A percentile compares a stretch with the other conserved stretches of the same genome.
phyloP scores from a whole-genome alignment of 2,888 invertebrate species.

The Melieria picta region DNA sequence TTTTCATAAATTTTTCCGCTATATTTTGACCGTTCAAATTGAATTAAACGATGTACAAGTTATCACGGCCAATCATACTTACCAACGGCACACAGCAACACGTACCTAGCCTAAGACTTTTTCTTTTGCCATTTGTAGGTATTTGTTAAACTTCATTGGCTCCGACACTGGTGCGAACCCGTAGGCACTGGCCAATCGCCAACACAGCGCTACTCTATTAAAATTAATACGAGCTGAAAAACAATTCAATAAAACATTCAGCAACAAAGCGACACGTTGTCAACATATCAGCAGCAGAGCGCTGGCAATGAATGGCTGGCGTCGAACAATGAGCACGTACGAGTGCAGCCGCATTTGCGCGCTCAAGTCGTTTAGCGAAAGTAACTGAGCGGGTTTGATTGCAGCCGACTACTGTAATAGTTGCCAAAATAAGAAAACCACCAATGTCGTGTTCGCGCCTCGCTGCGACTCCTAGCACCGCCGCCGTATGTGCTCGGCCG shows the following conservation, averaged over 20 bases:
- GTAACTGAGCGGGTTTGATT: slow-evolving; percentile 57
- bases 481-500: neutral
- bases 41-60: too few relatives aligned
- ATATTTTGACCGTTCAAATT: too few relatives aligned
- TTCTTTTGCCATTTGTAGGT: too few relatives aligned
- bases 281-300: slow-evolving; percentile 1
- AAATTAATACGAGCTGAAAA: slow-evolving; percentile 21
- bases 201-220: slow-evolving; percentile 16
- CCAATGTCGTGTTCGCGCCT: neutral
- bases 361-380: slow-evolving; percentile 52
- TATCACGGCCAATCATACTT: too few relatives aligned
- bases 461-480: neutral
- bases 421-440: slow-evolving; percentile 49
- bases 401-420: slow-evolving; percentile 50
- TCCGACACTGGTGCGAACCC: slow-evolving; percentile 17
- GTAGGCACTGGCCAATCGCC: slow-evolving; percentile 6
- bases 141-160: neutral
- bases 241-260: neutral
- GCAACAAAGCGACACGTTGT: neutral
- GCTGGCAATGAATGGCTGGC: slow-evolving; percentile 2
- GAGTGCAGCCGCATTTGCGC: slow-evolving; percentile 7
- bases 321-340: neutral
- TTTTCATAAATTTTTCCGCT: too few relatives aligned
- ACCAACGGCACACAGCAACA: too few relatives aligned
- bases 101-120: too few relatives aligned